Percentiles rank a stretch among this genome's conserved stretches.
These are phyloP conservation scores for Cyclopterus lumpus DNA, from an alignment of 2,797 vertebrate genomes.

Conservation along the genomic window DNA sequence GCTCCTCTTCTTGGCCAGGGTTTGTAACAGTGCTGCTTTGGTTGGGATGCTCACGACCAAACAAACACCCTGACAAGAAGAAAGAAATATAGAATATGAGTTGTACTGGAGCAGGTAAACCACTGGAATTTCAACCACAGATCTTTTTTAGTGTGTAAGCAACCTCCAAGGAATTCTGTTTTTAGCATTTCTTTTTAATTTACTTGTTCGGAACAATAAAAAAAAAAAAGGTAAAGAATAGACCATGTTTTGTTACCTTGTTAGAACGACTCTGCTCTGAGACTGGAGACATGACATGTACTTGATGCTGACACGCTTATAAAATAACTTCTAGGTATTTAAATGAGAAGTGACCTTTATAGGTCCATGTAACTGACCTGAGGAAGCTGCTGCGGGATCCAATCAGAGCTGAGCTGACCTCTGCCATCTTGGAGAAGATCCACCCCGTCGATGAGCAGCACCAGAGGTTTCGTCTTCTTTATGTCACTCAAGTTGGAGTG, in stretches of 20 bases:
- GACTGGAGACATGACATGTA: not conserved
- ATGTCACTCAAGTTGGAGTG: constrained; percentile 65
- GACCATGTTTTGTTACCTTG: too few relatives aligned
- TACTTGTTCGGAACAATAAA: not conserved
- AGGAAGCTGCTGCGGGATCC: constrained; percentile 87
- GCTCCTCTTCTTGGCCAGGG: constrained; percentile 78
- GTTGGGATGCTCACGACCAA: constrained; percentile 85
- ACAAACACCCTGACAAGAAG: constrained; percentile 81
- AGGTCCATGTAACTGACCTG: constrained; percentile 68
- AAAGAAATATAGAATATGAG: not conserved
- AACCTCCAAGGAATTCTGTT: too few relatives aligned
- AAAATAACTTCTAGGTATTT: not conserved
- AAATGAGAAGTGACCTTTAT: not conserved
- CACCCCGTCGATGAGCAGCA: constrained; percentile 86
- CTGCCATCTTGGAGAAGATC: constrained; percentile 80
- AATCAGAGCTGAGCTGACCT: constrained; percentile 85
- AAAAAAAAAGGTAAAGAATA: not conserved
- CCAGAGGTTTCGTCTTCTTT: constrained; percentile 76
- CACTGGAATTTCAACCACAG: not conserved
- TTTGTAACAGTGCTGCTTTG: constrained; percentile 76
- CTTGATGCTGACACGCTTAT: not conserved
- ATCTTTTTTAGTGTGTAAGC: not conserved
- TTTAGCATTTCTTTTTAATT: not conserved
- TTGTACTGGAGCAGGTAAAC: not conserved
- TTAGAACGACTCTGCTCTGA: not conserved